phyloP scores from a whole-genome alignment of 1,140 invertebrate species.

The Octopus bimaculoides region DNA sequence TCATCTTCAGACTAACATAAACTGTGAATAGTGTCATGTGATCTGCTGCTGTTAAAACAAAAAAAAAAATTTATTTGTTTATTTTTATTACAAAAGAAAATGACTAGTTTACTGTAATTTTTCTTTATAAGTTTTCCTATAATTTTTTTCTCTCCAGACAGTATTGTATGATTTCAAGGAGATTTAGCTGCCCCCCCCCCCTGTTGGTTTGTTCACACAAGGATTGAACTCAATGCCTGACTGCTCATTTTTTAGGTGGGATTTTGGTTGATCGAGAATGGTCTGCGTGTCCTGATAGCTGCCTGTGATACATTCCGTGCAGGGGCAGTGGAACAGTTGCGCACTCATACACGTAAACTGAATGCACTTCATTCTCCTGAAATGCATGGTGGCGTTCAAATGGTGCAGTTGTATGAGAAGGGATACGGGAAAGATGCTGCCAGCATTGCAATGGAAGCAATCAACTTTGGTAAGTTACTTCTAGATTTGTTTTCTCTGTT shows the following conservation, averaged over 20 bases:
- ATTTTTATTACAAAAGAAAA: too few species aligned
- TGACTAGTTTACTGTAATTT: too few species aligned
- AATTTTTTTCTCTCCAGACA: too few species aligned
- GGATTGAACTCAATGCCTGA: too few species aligned
- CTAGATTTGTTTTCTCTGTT: background rate
- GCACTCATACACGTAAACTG: constrained; percentile 91
- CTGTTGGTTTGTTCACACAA: too few species aligned
- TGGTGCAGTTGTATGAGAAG: constrained; percentile 96
- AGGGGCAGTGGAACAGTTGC: constrained; percentile 96
- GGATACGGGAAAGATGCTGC: constrained; percentile 98
- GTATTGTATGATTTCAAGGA: too few species aligned
- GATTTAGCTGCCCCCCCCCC: too few species aligned
- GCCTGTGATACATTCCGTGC: constrained; percentile 99
- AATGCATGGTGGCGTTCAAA: constrained; percentile 59
- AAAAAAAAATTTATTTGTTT: too few species aligned
- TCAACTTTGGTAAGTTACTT: constrained; percentile 66
- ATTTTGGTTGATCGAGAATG: constrained; percentile 99
- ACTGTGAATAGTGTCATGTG: too few species aligned
- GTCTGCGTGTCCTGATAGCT: constrained; percentile 92
- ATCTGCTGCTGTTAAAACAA: too few species aligned
- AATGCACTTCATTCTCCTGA: constrained; percentile 88
- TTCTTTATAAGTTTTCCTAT: too few species aligned
- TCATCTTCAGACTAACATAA: too few species aligned
- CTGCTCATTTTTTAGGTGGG: constrained; percentile 69
- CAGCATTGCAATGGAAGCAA: constrained; percentile 95